Conservation (phyloP, 2,113 vertebrate species). For the Peromyscus leucopus region DNA sequence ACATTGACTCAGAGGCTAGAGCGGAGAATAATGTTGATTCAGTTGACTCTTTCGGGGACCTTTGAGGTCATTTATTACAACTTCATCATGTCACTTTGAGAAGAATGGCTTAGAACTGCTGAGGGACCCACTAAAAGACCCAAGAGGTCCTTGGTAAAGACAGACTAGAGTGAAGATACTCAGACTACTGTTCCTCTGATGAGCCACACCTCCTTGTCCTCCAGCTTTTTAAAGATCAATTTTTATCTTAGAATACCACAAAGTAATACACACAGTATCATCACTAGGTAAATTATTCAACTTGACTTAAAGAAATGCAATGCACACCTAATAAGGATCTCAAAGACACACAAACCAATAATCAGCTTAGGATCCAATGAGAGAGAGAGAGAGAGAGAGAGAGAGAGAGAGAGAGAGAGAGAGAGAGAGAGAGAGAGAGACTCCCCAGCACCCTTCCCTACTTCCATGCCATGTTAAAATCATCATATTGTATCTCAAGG, state of each 20-base stretch:
- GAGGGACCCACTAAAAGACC: not conserved
- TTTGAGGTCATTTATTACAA: not conserved
- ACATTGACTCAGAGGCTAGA: not conserved
- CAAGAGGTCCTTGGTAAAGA: not conserved
- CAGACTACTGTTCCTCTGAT: not conserved
- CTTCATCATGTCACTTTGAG: slow-evolving; percentile 36
- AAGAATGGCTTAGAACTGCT: not conserved
- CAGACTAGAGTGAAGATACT: not conserved
- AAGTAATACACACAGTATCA: slow-evolving; percentile 16
- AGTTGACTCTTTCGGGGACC: not conserved
- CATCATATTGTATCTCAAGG: not conserved
- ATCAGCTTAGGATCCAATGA: slow-evolving; percentile 2
- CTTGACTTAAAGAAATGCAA: slow-evolving; percentile 46
- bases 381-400: slow-evolving; percentile 51
- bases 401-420: slow-evolving; percentile 60
- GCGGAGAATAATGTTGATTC: slow-evolving; percentile 1
- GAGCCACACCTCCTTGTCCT: not conserved
- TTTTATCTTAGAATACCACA: slow-evolving; percentile 17
- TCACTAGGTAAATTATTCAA: slow-evolving; percentile 38
- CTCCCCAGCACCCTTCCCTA: not conserved
- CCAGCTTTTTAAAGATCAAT: not conserved
- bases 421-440: slow-evolving; percentile 49
- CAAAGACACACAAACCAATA: slow-evolving; percentile 37
- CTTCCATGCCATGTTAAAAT: not conserved
- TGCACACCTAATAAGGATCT: not conserved